Evolutionary conservation across 2,888 invertebrate species (phyloP).

Genomic region (Girardia tigrina): DNA sequence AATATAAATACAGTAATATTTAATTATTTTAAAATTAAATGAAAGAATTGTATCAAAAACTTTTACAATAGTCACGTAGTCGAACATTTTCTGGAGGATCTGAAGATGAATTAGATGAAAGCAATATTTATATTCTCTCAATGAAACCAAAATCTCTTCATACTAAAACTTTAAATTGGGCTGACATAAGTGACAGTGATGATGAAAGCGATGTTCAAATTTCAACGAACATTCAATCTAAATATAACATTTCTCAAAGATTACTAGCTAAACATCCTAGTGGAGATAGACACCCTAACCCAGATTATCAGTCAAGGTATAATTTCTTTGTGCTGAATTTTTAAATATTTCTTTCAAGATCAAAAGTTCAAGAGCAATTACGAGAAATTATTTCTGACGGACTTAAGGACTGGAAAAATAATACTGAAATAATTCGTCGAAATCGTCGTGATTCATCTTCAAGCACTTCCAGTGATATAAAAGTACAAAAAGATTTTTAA

Average conservation of each 20-base stretch:
- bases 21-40: too few species aligned
- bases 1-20: too few species aligned
- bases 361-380: not conserved
- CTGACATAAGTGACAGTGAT: not conserved
- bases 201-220: not conserved
- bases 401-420: not conserved
- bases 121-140: slow-evolving; percentile 1
- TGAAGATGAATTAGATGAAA: slow-evolving; percentile 3
- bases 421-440: not conserved
- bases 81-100: slow-evolving; percentile 5
- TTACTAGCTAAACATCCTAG: not conserved
- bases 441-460: not conserved
- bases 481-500: too few species aligned
- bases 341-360: not conserved
- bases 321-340: not conserved
- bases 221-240: not conserved
- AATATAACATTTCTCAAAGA: not conserved
- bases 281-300: not conserved
- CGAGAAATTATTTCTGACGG: slow-evolving; percentile 2
- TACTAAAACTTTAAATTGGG: not conserved
- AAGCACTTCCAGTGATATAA: slow-evolving; percentile 3
- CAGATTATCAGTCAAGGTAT: not conserved
- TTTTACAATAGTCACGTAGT: slow-evolving; percentile 23
- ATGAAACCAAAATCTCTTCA: not conserved
- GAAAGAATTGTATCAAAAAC: too few species aligned